These are phyloP conservation scores for Brenthis daphne DNA, from an alignment of 2,888 invertebrate genomes.

Conservation along the genomic window DNA sequence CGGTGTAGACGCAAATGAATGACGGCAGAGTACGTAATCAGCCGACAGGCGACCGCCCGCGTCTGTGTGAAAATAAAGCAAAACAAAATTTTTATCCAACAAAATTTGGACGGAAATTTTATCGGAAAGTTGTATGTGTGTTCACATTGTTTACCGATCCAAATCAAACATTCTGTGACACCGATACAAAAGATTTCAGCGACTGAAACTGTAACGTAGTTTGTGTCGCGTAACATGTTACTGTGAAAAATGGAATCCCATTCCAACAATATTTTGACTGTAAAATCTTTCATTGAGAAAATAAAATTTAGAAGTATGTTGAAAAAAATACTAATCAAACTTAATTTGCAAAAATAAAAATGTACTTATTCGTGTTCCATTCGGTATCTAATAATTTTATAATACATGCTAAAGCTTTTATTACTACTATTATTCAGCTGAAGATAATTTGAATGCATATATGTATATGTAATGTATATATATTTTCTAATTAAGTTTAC, in stretches of 20 bases:
- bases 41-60: slow-evolving; percentile 65
- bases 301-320: no score
- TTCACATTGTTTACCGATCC: slow-evolving; percentile 25
- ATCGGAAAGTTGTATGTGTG: slow-evolving; percentile 19
- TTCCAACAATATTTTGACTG: background rate
- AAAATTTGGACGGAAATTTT: slow-evolving; percentile 28
- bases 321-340: no score
- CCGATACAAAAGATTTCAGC: slow-evolving; percentile 21
- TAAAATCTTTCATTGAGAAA: background rate
- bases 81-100: slow-evolving; percentile 57
- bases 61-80: slow-evolving; percentile 68
- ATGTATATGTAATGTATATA: no score
- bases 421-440: no score
- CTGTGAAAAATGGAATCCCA: background rate
- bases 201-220: no score
- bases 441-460: no score
- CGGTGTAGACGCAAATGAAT: slow-evolving; percentile 75
- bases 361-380: no score
- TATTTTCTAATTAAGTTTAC: no score
- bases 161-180: slow-evolving; percentile 24
- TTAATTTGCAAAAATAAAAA: no score
- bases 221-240: background rate
- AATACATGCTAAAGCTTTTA: no score
- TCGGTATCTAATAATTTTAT: no score
- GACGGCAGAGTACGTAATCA: slow-evolving; percentile 69